A percentile compares a stretch with the other conserved stretches of the same genome.
These are phyloP conservation scores for Spisula subtruncata DNA, from an alignment of 2,888 invertebrate species.

Conservation along the genomic window DNA sequence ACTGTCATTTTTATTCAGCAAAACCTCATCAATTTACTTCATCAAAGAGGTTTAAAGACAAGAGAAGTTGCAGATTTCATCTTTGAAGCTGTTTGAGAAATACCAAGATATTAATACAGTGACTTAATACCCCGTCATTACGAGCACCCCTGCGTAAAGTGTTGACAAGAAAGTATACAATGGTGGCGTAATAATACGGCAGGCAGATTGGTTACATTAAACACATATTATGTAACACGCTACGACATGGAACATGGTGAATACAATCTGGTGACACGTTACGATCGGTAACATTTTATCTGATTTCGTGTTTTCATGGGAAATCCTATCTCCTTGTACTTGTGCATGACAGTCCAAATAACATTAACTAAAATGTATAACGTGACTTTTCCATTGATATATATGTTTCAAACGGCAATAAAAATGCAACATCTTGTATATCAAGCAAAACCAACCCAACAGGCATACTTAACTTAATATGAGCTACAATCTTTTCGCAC, in stretches of 20 bases:
- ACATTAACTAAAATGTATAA: not conserved
- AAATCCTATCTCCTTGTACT: not conserved
- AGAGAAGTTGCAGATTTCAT: too few species aligned
- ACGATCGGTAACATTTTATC: constrained; percentile 11
- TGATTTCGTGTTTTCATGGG: constrained; percentile 3
- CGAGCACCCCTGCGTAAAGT: constrained; percentile 10
- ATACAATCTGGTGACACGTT: constrained; percentile 15
- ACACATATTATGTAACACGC: not conserved
- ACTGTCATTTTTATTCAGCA: too few species aligned
- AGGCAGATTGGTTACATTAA: not conserved
- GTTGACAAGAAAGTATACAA: not conserved
- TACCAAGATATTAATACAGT: too few species aligned
- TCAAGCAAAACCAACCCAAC: too few species aligned
- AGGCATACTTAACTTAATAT: too few species aligned
- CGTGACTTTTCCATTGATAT: not conserved
- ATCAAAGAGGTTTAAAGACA: too few species aligned
- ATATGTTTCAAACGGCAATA: not conserved
- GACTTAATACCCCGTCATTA: not conserved
- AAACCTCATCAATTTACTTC: too few species aligned
- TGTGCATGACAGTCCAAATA: not conserved
- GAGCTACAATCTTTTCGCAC: too few species aligned
- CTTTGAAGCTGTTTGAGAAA: too few species aligned
- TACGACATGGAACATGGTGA: not conserved
- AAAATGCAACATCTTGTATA: not conserved
- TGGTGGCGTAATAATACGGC: not conserved